phyloP scores from a whole-genome alignment of 2,888 invertebrate genomes.

The Sminthurinus aureus region DNA sequence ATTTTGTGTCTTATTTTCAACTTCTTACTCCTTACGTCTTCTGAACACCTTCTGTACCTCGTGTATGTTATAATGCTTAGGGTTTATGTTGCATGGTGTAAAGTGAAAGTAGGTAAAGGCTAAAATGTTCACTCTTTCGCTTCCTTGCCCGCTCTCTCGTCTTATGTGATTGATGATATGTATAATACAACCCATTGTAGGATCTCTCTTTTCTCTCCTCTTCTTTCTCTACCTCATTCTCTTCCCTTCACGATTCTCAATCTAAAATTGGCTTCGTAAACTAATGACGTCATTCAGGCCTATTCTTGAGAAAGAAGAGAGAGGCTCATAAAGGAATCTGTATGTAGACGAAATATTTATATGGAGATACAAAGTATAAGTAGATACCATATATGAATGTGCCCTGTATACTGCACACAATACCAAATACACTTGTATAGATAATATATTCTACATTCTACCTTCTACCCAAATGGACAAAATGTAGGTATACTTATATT shows the following conservation, averaged over 20 bases:
- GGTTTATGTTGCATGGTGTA: no score
- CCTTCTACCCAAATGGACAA: background rate
- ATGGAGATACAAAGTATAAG: background rate
- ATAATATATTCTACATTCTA: background rate
- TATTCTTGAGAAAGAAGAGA: background rate
- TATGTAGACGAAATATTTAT: background rate
- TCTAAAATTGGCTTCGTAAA: background rate
- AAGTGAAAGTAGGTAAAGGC: no score
- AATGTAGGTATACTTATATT: background rate
- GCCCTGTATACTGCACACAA: no score
- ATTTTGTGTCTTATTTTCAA: background rate
- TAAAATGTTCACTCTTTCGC: no score
- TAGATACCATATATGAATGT: no score
- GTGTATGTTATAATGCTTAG: background rate
- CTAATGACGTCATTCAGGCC: background rate
- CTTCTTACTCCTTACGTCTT: background rate
- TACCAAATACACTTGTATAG: no score
- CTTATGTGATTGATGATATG: background rate
- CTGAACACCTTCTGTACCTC: background rate
- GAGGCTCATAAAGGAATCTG: constrained; percentile 4
- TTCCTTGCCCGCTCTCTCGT: no score
- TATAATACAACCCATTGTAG: background rate
- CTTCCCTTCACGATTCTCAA: background rate
- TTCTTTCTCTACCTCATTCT: background rate
- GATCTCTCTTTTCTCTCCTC: background rate